Percentiles rank a stretch among this genome's conserved stretches.
phyloP scores from a whole-genome alignment of 2,888 invertebrate species.

The Papilio demoleus region DNA sequence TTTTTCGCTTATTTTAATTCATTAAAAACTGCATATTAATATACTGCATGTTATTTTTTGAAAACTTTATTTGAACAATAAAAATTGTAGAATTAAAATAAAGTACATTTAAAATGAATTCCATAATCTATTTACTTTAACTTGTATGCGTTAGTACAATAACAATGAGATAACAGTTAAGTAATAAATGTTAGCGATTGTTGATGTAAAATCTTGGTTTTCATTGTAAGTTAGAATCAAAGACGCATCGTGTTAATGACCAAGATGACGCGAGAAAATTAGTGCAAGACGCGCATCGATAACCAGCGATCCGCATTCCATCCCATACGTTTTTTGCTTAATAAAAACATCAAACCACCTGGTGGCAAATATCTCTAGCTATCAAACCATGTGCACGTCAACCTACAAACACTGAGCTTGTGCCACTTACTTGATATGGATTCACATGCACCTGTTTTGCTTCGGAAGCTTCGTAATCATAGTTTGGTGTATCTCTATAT shows the following conservation, averaged over 20 bases:
- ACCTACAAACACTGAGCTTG: conserved; percentile 42
- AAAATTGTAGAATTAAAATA: neutral
- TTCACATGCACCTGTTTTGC: conserved; percentile 71
- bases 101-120: neutral
- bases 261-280: conserved; percentile 71
- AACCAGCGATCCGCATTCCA: conserved; percentile 80
- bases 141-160: neutral
- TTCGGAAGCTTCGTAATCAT: conserved; percentile 73
- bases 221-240: conserved; percentile 66
- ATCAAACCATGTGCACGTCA: conserved; percentile 44
- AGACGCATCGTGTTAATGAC: conserved; percentile 65
- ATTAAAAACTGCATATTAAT: neutral
- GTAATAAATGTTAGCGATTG: conserved; percentile 14
- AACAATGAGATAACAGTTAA: conserved; percentile 24
- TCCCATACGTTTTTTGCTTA: conserved; percentile 60
- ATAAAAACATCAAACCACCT: conserved; percentile 61
- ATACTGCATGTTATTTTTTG: neutral
- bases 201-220: conserved; percentile 67
- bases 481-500: conserved; percentile 62
- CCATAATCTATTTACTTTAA: neutral
- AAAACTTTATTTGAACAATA: neutral
- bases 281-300: conserved; percentile 75
- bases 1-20: neutral
- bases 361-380: conserved; percentile 45
- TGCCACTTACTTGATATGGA: conserved; percentile 73